Conservation (phyloP, 2,797 vertebrate species). For the Manis crassicaudata region DNA sequence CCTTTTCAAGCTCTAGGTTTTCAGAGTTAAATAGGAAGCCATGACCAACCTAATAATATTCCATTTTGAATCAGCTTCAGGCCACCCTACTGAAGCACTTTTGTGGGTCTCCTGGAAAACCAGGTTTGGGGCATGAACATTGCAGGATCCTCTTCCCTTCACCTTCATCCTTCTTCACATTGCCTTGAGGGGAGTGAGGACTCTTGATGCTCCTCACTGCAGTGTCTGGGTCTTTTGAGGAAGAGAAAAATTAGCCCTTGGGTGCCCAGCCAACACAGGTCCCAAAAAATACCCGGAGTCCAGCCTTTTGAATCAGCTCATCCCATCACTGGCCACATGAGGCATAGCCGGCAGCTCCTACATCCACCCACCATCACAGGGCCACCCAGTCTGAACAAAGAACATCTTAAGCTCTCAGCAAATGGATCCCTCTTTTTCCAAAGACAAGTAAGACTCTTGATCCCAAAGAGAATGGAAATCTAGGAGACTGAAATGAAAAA, state of each 20-base stretch:
- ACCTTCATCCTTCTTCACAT: constrained; percentile 5
- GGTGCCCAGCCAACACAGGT: neutral
- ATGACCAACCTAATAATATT: constrained; percentile 87
- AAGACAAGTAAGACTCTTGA: neutral
- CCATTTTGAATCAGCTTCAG: constrained; percentile 86
- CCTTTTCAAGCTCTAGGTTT: constrained; percentile 88
- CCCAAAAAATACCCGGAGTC: neutral
- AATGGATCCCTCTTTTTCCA: neutral
- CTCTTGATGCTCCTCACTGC: neutral
- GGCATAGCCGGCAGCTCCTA: neutral
- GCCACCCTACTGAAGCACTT: constrained; percentile 81
- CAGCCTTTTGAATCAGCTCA: neutral
- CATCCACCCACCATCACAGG: neutral
- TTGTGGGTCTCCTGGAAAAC: constrained; percentile 80
- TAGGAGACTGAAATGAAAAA: constrained; percentile 63
- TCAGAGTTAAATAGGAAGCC: constrained; percentile 89
- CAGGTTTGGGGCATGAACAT: constrained; percentile 69
- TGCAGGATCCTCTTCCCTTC: constrained; percentile 53
- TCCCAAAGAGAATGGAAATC: constrained; percentile 54
- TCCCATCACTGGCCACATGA: neutral
- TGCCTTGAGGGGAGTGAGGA: neutral
- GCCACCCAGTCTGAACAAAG: neutral
- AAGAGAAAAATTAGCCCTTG: neutral
- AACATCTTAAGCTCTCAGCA: neutral
- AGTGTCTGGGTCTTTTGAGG: neutral